Base-by-base conservation (phyloP, 30 jellyfish, hydroid and myxozoan species). In the Chrysaora quinquecirrha region DNA sequence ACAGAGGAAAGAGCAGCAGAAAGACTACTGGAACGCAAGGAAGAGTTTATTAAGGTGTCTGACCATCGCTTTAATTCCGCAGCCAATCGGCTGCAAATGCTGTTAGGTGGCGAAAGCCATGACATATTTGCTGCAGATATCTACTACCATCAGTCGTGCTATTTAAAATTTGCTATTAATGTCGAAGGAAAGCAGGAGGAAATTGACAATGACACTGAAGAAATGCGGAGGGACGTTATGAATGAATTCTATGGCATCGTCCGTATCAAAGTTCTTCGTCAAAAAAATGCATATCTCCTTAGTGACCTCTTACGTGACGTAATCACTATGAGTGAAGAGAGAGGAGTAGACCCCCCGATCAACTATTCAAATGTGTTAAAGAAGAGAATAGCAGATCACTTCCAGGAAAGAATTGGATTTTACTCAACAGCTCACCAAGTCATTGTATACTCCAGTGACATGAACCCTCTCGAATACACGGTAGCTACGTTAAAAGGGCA, bases 381-480 rank as follows among this genome's bases (percentile, higher is more conserved):
- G 76, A 64, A 64, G 24, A 64, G 56, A 24, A 7, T 64, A 22
- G 9, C 56, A 2, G 14, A 6, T 18, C 60, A 7, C 6, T 64
- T 64, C 24, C 21, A 14, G 23, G 76, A 80, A 3, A 65, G 76
- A 9, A 20, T 80, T 29, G 90, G 84, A 32, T 80, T 80, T 62
- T 80, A 80, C 52, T 11, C 33, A 1, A 25, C 76, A 1, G 70
- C 21, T 11, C 84, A 66, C 48, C 69, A 46, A 38, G 75, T 66
- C 1, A 65, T 80, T 31, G 76, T 80, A 46, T 65, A 38, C 43
- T 80, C 90, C 23, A 80, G 76, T 48, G 90, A 80, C 68, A 80
- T 80, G 90, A 80, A 64, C 32, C 90, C 75, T 1, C 29, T 62
- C 20, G 84, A 80, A 16, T 80, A 80, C 52, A 65, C 84, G 33